Evolutionary conservation across 2,113 vertebrate species (phyloP).

Genomic region (Engraulis encrasicolus): DNA sequence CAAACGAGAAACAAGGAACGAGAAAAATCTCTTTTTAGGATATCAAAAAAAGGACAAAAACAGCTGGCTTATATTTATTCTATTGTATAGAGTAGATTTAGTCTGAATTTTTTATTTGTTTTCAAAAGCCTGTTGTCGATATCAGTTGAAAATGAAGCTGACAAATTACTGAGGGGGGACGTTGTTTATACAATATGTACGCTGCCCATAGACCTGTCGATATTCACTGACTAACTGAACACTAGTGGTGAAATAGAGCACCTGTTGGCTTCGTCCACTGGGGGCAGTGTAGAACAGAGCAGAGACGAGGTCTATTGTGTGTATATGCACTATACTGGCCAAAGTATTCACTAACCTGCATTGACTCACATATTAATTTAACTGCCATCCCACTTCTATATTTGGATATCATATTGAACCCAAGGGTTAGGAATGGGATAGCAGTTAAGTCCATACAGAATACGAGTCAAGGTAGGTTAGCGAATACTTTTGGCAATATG

Average conservation of each 20-base stretch:
- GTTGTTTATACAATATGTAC: too few species aligned
- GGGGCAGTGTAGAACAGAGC: not conserved
- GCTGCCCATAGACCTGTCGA: conserved; percentile 16
- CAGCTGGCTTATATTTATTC: conserved; percentile 50
- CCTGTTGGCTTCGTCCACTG: not conserved
- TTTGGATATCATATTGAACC: conserved; percentile 22
- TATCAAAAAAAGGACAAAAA: conserved; percentile 38
- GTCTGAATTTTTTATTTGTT: conserved; percentile 28
- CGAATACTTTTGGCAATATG: too few species aligned
- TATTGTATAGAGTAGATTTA: conserved; percentile 48
- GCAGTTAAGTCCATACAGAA: too few species aligned
- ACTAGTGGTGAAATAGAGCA: not conserved
- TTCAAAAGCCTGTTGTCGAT: conserved; percentile 38
- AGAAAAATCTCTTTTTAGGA: conserved; percentile 19
- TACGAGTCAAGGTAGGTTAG: too few species aligned
- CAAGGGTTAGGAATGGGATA: too few species aligned
- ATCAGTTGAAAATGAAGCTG: conserved; percentile 21
- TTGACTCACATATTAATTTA: too few species aligned
- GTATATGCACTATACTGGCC: too few species aligned
- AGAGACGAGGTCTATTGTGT: too few species aligned
- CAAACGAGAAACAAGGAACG: conserved; percentile 20
- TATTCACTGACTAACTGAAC: not conserved
- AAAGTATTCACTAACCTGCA: too few species aligned
- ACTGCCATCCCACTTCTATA: too few species aligned
- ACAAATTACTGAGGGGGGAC: conserved; percentile 29